Conservation (phyloP, 2,888 invertebrate species). For the Drosophila meridionalis region DNA sequence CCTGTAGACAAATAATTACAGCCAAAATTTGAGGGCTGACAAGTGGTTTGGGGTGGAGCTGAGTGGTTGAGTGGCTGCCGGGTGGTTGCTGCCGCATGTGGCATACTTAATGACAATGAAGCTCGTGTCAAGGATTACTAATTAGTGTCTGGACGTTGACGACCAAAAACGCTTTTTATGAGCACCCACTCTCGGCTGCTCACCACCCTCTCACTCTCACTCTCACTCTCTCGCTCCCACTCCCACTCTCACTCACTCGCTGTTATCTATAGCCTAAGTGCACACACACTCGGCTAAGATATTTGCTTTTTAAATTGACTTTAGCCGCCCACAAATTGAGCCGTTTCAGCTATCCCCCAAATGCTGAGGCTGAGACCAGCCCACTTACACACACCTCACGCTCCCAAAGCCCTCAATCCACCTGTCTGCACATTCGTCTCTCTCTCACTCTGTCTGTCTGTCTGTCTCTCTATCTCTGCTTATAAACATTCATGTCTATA, state of each 20-base stretch:
- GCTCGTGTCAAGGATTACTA: conserved; percentile 81
- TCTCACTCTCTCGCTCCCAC: neutral
- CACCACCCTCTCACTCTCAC: neutral
- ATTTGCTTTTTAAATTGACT: conserved; percentile 78
- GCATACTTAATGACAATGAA: conserved; percentile 76
- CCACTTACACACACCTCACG: neutral
- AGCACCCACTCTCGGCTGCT: neutral
- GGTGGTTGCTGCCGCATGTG: conserved; percentile 58
- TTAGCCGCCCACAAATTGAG: conserved; percentile 71
- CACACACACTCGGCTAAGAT: conserved; percentile 26
- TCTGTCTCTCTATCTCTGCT: conserved; percentile 27
- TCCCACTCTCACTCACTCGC: neutral
- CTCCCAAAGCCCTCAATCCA: neutral
- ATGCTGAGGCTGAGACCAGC: conserved; percentile 1
- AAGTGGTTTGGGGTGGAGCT: conserved; percentile 1
- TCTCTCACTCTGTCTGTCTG: neutral
- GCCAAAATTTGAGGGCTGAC: conserved; percentile 25
- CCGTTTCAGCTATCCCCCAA: conserved; percentile 32
- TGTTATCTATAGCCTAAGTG: conserved; percentile 58
- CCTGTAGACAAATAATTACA: conserved; percentile 80
- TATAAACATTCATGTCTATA: conserved; percentile 64
- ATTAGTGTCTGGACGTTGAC: conserved; percentile 79
- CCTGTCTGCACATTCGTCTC: neutral
- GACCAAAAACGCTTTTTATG: conserved; percentile 50
- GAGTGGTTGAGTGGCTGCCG: conserved; percentile 11